Base-by-base conservation (phyloP, 1,140 invertebrate genomes). In the Maniola jurtina region DNA sequence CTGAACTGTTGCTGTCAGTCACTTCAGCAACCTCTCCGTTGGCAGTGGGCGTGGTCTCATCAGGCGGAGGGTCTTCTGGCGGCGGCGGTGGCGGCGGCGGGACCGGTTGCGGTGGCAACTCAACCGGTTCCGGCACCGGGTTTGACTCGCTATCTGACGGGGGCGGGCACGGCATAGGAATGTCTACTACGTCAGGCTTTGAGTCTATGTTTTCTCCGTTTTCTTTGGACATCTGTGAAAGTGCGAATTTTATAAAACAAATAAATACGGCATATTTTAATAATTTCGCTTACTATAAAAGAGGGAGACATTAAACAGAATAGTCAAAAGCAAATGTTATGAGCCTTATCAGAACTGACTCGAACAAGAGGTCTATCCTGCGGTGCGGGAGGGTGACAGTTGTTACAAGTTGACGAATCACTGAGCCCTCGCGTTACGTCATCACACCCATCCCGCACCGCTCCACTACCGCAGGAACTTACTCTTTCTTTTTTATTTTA, bases 151-250 rank as follows among this genome's bases (percentile, higher is more conserved):
- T 13, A 35, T 68, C 65, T 0, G 40, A 9, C 25, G 50, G 50
- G 15, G 65, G 73, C 47, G 65, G 76, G 13, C 72, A 66, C 38
- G 92, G 92, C 86, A 94, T 93, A 33, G 94, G 93, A 79, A 94
- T 94, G 80, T 94, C 93, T 47, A 92, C 86, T 36, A 94, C 77
- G 61, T 93, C 93, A 14, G 92, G 73, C 16, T 73, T 68, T 34
- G 72, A 72, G 16, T 66, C 63, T 5, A 65, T 73, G 71, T 55
- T 73, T 15, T 83, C 81, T 33, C 84, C 84, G 56, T 89, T 87
- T 50, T 87, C 84, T 72, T 83, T 86, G 54, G 76, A 78, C 9
- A 52, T 64, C 79, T 81, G 50, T 35, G 35, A 33, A 61, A 42
- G 2, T 54, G 42, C 40, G 50, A 34, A 58, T 14, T 47, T 42